Base-by-base conservation (phyloP, 92 coral and sea anemone genomes). In the Siderastrea radians region DNA sequence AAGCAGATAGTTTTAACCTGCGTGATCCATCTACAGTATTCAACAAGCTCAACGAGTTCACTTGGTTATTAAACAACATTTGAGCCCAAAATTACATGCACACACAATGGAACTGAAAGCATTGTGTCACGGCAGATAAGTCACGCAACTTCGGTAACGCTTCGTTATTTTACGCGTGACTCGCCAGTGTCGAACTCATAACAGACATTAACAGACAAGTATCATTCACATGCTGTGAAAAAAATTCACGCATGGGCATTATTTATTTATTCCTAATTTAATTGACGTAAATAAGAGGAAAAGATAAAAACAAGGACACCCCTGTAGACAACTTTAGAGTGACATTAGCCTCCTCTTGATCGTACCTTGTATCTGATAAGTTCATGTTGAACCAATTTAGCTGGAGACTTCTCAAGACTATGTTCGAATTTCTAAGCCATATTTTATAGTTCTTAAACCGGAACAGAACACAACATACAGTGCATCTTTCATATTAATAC, bases 331-430 rank as follows among this genome's bases (percentile, higher is more conserved):
- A 66, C 14, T 62, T 79, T 17, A 60, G 58, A 7, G 1, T 19
- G 43, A 2, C 47, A 50, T 66, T 38, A 26, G 7, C 11, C 38
- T 6, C 61, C 13, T 6, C 26, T 59, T 45, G 19, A 78, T 4
- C 43, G 47, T 63, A 79, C 60, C 49, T 17, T 79, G 0, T 38
- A 46, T 68, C 13, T 54, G 66, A 5, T 68, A 70, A 44, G 86
- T 82, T 82, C 86, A 82, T 58, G 58, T 82, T 82, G 86, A 82
- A 82, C 78, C 53, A 16, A 19, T 58, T 47, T 8, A 17, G 66
- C 6, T 43, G 53, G 15, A 45, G n/a, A 81, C 53, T 65, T 68
- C 86, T 81, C 9, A 68, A 55, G n/a, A 54, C 84, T 14, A 64
- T 51, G 2, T 38, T 26, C 9, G 26, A 3, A 2, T 68, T 81